Conservation (phyloP, 2,888 invertebrate genomes). For the Colostygia pectinataria region DNA sequence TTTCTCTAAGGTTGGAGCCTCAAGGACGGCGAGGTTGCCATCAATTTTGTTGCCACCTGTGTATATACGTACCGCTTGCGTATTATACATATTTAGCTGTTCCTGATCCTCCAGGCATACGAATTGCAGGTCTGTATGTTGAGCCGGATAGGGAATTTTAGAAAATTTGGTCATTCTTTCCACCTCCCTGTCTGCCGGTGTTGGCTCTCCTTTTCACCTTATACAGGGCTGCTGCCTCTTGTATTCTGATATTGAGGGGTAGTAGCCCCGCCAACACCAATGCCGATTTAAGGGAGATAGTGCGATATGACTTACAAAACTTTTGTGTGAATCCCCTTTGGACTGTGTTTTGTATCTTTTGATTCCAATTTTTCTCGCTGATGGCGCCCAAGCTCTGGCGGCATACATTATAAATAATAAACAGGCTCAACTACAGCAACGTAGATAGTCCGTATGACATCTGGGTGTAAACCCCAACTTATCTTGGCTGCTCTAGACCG, state of each 20-base stretch:
- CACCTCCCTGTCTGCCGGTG: background rate
- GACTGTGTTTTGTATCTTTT: constrained; percentile 2
- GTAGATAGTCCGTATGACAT: background rate
- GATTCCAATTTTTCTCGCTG: background rate
- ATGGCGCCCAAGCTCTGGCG: background rate
- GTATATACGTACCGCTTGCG: too few species aligned
- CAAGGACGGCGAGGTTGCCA: too few species aligned
- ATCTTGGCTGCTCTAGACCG: background rate
- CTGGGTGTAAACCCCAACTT: constrained; percentile 5
- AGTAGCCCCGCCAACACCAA: constrained; percentile 15
- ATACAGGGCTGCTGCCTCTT: constrained; percentile 6
- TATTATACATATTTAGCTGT: too few species aligned
- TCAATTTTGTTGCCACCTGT: too few species aligned
- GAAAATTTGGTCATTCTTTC: background rate
- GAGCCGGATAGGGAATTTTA: too few species aligned
- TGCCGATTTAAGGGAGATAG: too few species aligned
- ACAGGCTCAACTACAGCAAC: constrained; percentile 1
- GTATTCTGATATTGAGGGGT: constrained; percentile 17
- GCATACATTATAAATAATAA: constrained; percentile 6
- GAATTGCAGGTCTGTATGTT: too few species aligned
- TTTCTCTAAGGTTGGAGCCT: too few species aligned
- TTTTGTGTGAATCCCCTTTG: constrained; percentile 2
- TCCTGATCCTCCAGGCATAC: too few species aligned
- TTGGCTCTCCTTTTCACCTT: constrained; percentile 1
- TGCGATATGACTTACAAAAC: background rate